Conservation (phyloP, 2,113 vertebrate genomes). For the Macheiramphus alcinus region DNA sequence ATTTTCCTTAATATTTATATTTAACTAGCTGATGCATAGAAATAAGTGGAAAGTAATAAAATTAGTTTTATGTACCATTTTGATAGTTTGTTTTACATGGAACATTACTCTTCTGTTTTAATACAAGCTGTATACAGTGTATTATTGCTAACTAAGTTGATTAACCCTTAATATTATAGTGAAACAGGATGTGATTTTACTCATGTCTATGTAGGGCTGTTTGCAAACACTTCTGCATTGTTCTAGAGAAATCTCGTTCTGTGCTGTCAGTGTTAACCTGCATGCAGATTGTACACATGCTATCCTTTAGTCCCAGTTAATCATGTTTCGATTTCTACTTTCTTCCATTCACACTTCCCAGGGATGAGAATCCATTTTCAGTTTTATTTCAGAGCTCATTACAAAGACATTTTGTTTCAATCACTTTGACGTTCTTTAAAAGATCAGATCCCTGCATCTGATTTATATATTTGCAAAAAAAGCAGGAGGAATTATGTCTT, state of each 20-base stretch:
- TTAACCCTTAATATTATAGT: not conserved
- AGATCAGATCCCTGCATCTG: not conserved
- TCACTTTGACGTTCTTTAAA: not conserved
- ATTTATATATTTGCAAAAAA: not conserved
- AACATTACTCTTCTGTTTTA: not conserved
- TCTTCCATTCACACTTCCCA: not conserved
- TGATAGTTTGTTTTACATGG: not conserved
- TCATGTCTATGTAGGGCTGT: not conserved
- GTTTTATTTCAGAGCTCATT: not conserved
- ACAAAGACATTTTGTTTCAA: not conserved
- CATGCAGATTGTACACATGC: not conserved
- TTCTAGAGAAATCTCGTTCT: not conserved
- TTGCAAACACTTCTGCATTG: not conserved
- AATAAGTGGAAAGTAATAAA: not conserved
- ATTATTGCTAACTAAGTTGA: not conserved
- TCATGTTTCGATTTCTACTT: not conserved
- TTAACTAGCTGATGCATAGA: not conserved
- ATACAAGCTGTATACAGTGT: not conserved
- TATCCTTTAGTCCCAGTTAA: not conserved
- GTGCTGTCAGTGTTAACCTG: not conserved
- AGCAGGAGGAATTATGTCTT: not conserved
- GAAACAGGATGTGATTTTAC: not conserved
- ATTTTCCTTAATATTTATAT: not conserved
- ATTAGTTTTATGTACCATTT: not conserved
- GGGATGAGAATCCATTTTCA: not conserved